These are phyloP conservation scores for Ischnus inquisitorius DNA, from an alignment of 2,888 invertebrate species.

Conservation along the genomic window DNA sequence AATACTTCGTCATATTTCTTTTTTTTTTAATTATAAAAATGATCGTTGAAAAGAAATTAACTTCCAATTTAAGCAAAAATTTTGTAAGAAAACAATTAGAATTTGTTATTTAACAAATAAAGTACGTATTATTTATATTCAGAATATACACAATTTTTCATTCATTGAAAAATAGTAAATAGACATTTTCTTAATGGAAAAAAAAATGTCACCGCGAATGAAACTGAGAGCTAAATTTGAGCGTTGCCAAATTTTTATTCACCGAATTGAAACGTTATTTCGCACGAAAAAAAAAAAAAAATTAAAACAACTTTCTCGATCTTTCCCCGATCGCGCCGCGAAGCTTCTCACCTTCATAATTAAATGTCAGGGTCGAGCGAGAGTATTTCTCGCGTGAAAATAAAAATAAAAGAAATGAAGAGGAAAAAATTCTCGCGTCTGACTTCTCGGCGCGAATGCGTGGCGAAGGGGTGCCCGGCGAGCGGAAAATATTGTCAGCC, in stretches of 20 bases:
- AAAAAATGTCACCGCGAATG: no score
- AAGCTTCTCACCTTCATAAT: constrained; percentile 8
- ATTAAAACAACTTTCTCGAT: neutral
- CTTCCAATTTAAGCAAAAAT: neutral
- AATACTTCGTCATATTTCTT: neutral
- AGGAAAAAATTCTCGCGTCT: constrained; percentile 8
- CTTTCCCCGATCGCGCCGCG: neutral
- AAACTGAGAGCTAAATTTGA: no score
- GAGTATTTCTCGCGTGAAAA: constrained; percentile 44
- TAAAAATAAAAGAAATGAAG: constrained; percentile 9
- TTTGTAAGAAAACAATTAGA: neutral
- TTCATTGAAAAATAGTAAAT: no score
- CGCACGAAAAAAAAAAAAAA: neutral
- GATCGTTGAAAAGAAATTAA: neutral
- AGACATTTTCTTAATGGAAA: no score
- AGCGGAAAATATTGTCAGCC: constrained; percentile 70
- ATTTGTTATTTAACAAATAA: no score
- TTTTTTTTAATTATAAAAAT: neutral
- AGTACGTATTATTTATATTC: no score
- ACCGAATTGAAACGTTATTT: neutral
- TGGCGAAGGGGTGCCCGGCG: constrained; percentile 14
- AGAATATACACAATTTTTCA: no score
- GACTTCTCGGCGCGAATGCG: constrained; percentile 4
- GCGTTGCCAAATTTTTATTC: no score
- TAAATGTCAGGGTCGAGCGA: constrained; percentile 56